Conservation (phyloP, 2,797 vertebrate species). For the Myotis myotis region DNA sequence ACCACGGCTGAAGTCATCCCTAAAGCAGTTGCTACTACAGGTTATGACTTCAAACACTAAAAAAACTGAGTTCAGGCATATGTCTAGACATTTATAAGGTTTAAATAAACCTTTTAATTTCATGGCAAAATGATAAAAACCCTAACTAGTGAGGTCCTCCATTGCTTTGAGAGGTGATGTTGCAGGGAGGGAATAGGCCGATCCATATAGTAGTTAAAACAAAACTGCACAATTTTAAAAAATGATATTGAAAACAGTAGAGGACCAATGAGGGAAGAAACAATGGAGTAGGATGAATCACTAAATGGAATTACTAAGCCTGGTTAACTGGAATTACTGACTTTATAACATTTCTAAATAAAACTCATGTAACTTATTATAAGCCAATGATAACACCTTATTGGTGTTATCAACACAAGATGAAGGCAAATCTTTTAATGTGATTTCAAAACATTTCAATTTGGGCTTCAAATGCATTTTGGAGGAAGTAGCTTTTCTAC, state of each 20-base stretch:
- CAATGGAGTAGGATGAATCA: background rate
- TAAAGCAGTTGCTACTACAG: background rate
- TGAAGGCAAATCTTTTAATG: background rate
- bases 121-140: background rate
- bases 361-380: background rate
- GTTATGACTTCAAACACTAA: background rate
- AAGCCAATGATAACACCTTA: background rate
- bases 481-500: background rate
- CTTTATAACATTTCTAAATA: background rate
- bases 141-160: background rate
- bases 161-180: background rate
- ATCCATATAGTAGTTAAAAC: background rate
- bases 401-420: background rate
- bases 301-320: background rate
- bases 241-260: background rate
- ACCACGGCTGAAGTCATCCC: background rate
- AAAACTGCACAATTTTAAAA: background rate
- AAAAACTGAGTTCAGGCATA: background rate
- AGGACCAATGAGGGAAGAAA: background rate
- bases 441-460: constrained; percentile 29
- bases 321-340: background rate
- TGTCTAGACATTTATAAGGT: background rate
- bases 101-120: background rate
- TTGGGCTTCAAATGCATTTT: background rate
- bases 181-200: background rate